Evolutionary conservation across 2,888 invertebrate species (phyloP).

Genomic region (Trimorus sp.): DNA sequence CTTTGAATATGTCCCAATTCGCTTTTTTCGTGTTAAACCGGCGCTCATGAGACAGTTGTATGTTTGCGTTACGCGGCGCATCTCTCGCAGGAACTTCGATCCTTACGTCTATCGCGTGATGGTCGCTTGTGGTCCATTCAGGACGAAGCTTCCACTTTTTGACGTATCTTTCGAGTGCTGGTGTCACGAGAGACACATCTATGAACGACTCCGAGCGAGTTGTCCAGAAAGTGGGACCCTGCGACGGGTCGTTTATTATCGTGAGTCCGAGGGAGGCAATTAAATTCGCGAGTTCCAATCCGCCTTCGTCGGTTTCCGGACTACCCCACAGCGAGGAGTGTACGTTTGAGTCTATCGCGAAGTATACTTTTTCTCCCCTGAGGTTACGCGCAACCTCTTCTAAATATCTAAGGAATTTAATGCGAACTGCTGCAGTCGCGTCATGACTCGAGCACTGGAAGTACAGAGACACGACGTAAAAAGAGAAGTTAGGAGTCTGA

Average conservation of each 20-base stretch:
- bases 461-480: slow-evolving; percentile 58
- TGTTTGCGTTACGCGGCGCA: not conserved
- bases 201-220: not conserved
- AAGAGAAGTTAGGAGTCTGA: slow-evolving; percentile 40
- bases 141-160: slow-evolving; percentile 12
- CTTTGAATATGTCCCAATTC: slow-evolving; percentile 51
- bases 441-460: slow-evolving; percentile 38
- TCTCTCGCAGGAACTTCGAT: slow-evolving; percentile 8
- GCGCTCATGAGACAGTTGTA: no score
- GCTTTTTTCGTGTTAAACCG: slow-evolving; percentile 45
- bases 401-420: slow-evolving; percentile 42
- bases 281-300: not conserved
- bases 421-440: no score
- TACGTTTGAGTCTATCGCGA: slow-evolving; percentile 47
- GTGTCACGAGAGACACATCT: slow-evolving; percentile 1
- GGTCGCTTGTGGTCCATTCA: slow-evolving; percentile 29
- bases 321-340: slow-evolving; percentile 42
- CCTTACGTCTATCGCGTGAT: slow-evolving; percentile 27
- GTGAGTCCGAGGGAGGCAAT: not conserved
- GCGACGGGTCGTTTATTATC: not conserved
- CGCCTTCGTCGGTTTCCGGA: not conserved
- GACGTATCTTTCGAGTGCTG: not conserved
- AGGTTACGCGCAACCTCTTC: slow-evolving; percentile 33
- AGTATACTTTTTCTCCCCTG: slow-evolving; percentile 43
- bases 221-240: not conserved